Percentiles rank a stretch among this genome's conserved stretches.
Conservation (phyloP, 2,888 invertebrate genomes). For the Rhagium mordax region DNA sequence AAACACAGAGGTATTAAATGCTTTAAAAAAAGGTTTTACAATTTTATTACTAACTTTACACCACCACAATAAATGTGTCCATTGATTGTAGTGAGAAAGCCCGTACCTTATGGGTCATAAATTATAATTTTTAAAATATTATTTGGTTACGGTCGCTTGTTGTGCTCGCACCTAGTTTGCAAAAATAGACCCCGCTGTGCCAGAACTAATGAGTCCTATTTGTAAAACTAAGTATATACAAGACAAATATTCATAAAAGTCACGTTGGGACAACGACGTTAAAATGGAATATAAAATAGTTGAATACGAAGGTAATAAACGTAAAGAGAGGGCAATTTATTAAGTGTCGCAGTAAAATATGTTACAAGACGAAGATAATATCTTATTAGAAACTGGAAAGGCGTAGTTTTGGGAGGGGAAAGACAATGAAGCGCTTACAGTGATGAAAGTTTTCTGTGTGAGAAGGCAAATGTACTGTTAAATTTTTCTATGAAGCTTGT, state of each 20-base stretch:
- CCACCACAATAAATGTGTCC: too few species aligned
- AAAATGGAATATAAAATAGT: constrained; percentile 4
- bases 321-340: constrained; percentile 51
- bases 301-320: constrained; percentile 44
- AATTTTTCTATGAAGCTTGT: too few species aligned
- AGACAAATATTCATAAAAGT: not conserved
- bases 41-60: too few species aligned
- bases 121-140: not conserved
- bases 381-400: not conserved
- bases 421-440: not conserved
- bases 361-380: constrained; percentile 40
- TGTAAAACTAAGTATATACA: constrained; percentile 6
- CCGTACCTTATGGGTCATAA: too few species aligned
- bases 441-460: too few species aligned
- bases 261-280: not conserved
- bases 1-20: too few species aligned
- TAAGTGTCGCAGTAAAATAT: constrained; percentile 55
- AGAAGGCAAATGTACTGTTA: too few species aligned
- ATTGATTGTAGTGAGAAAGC: too few species aligned
- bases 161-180: not conserved
- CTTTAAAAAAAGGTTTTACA: too few species aligned
- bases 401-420: not conserved
- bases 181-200: not conserved
- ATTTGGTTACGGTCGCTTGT: not conserved
- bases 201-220: not conserved